Conservation (phyloP, 2,113 vertebrate species). For the Collichthys lucidus region DNA sequence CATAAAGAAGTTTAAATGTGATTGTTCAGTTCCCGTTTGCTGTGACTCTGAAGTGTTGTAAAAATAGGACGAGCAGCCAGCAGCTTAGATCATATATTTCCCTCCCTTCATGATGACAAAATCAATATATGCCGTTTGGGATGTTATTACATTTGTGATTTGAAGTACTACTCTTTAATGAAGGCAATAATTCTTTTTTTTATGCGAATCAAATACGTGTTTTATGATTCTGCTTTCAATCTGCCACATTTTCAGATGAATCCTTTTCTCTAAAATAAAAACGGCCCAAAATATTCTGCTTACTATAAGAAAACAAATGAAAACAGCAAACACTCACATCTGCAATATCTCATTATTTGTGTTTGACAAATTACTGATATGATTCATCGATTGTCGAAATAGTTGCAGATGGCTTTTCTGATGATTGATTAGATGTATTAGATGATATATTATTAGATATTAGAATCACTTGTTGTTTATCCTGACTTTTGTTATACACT, state of each 20-base stretch:
- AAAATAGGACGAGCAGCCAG: not conserved
- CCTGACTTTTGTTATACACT: no score
- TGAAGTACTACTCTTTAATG: not conserved
- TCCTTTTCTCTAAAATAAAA: not conserved
- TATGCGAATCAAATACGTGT: not conserved
- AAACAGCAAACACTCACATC: not conserved
- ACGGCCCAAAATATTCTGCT: not conserved
- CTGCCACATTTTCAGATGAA: not conserved
- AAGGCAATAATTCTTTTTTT: no score
- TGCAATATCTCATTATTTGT: no score
- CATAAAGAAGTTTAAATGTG: not conserved
- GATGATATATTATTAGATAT: no score
- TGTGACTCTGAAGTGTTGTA: not conserved
- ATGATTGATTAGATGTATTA: not conserved
- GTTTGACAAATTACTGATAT: not conserved
- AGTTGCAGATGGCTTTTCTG: not conserved
- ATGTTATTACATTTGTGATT: not conserved
- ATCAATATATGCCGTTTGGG: not conserved
- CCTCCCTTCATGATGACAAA: not conserved
- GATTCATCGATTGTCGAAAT: not conserved
- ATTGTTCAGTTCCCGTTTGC: not conserved
- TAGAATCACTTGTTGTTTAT: no score
- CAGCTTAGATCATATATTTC: not conserved
- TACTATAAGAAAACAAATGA: not conserved
- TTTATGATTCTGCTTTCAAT: not conserved